phyloP scores from a whole-genome alignment of 2,888 invertebrate genomes.

The Temnothorax rugatulus region DNA sequence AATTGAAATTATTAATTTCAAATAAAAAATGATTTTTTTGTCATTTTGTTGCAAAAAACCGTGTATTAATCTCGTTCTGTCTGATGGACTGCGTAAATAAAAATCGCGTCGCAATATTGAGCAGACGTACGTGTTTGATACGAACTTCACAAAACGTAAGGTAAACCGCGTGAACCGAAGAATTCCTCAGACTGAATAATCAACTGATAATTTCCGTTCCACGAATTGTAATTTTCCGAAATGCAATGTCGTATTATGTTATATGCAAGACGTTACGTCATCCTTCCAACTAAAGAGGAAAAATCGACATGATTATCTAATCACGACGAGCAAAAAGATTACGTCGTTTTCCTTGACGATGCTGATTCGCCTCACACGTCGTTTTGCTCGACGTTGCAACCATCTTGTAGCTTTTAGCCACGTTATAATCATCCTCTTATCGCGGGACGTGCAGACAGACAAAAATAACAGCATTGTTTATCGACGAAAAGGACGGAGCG shows the following conservation, averaged over 20 bases:
- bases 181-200: background rate
- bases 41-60: background rate
- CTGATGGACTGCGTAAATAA: slow-evolving; percentile 2
- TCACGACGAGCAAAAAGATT: slow-evolving; percentile 21
- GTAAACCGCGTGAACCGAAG: background rate
- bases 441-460: background rate
- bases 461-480: slow-evolving; percentile 36
- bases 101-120: slow-evolving; percentile 1
- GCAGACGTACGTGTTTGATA: background rate
- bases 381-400: slow-evolving; percentile 4
- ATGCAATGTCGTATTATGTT: background rate
- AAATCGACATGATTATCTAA: slow-evolving; percentile 30
- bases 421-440: slow-evolving; percentile 8
- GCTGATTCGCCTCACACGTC: background rate
- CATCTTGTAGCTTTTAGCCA: background rate
- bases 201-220: too few species aligned
- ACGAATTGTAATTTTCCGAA: background rate
- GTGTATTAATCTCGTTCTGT: background rate
- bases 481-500: slow-evolving; percentile 3
- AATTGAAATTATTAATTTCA: too few species aligned
- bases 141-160: background rate
- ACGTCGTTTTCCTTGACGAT: background rate
- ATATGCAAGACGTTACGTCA: background rate
- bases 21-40: too few species aligned
- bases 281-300: background rate